Base-by-base conservation (phyloP, 1,140 invertebrate genomes). In the Bombus haemorrhoidalis region DNA sequence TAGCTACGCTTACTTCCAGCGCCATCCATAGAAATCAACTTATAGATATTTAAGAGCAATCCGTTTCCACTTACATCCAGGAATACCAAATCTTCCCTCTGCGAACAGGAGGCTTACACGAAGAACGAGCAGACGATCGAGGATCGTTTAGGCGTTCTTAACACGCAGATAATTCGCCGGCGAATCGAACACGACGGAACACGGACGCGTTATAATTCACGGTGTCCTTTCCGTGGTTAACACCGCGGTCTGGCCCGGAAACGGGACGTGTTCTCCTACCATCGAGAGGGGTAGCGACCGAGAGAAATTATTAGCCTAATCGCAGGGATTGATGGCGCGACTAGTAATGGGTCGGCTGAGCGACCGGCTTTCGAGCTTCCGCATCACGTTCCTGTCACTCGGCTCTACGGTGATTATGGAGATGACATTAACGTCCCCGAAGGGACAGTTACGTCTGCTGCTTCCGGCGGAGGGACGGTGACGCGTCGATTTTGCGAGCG, bases 251-350 rank as follows among this genome's bases (percentile, higher is more conserved):
- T 53, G 37, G 3, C 57, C 43, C 32, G 75, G 41, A 73, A 73
- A 85, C 76, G 68, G 82, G 62, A 37, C 47, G 64, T 47, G 82
- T 66, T 59, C 43, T 47, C 57, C 71, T 15, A 37, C 6, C 66
- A 25, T 69, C 13, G 18, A 28, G 37, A 57, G 18, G 71, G 72
- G 39, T 18, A 73, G 47, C 47, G 47, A 53, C 28, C 57, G 66
- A 59, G 84, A 77, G 78, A 87, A 88, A 88, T 88, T 87, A 88
- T 88, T 88, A 84, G 87, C 43, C 86, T 88, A 88, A 88, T 88
- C 85, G 85, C 73, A 47, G 85, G 87, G 85, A 88, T 88, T 88
- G 85, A 87, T 86, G 87, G 85, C 76, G 72, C 69, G 85, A 81
- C 83, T 85, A 81, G 83, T 81, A 85, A 85, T 81, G 77, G 83